These are phyloP conservation scores for Archegozetes longisetosus DNA, from an alignment of 1,140 invertebrate species.

Conservation along the genomic window DNA sequence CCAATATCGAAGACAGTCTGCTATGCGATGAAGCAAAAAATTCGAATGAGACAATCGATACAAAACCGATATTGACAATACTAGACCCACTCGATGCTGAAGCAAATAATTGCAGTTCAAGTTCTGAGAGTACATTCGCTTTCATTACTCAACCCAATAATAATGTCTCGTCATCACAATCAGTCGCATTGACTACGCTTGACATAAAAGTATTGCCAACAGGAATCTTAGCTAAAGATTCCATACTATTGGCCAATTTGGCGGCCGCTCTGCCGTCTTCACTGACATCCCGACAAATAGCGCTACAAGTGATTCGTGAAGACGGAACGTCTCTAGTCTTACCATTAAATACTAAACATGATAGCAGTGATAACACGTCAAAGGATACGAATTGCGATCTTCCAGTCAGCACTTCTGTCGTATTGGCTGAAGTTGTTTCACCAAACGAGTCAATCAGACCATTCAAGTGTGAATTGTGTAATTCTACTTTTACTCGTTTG, in stretches of 20 bases:
- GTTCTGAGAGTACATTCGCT: not conserved
- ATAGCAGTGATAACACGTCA: no score
- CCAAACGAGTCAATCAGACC: conserved; percentile 27
- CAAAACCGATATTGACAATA: not conserved
- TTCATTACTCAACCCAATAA: not conserved
- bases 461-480: conserved; percentile 33
- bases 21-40: not conserved
- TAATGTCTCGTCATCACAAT: not conserved
- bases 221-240: conserved; percentile 3
- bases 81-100: not conserved
- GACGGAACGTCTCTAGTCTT: conserved; percentile 15
- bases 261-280: conserved; percentile 9
- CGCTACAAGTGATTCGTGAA: conserved; percentile 14
- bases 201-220: conserved; percentile 13
- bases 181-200: not conserved
- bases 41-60: not conserved
- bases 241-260: conserved; percentile 8
- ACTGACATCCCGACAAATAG: conserved; percentile 7
- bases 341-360: conserved; percentile 3
- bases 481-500: conserved; percentile 25
- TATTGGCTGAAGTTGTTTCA: not conserved
- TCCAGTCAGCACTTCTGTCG: not conserved
- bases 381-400: not conserved
- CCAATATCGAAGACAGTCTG: not conserved
- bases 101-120: not conserved